Conservation (phyloP, 2,113 vertebrate species). For the human (Homo sapiens) region DNA sequence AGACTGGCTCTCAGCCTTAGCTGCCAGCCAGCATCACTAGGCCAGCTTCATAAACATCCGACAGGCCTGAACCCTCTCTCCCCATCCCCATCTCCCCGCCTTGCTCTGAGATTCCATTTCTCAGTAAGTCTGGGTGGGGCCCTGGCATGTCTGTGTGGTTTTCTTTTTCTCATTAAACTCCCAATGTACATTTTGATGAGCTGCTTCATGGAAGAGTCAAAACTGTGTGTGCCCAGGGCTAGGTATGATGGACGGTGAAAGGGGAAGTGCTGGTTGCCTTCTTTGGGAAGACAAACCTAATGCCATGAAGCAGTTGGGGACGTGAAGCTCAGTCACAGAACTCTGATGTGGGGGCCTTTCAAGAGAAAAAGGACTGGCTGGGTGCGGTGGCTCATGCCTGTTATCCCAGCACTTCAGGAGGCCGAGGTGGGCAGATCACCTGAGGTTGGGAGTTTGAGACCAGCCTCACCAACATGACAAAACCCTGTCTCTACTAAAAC, state of each 20-base stretch:
- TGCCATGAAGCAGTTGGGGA: background rate
- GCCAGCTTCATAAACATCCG: background rate
- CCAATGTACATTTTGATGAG: background rate
- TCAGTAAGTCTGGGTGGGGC: background rate
- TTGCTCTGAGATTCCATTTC: background rate
- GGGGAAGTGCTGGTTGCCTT: background rate
- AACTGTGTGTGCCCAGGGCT: background rate
- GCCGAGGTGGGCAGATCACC: too few species aligned
- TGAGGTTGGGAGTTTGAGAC: too few species aligned
- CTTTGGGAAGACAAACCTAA: background rate
- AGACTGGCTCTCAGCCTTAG: background rate
- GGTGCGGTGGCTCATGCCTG: too few species aligned
- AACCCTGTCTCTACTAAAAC: too few species aligned
- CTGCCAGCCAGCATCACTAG: background rate
- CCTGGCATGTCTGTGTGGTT: background rate
- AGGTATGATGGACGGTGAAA: background rate
- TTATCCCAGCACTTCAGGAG: too few species aligned
- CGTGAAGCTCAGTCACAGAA: accelerated
- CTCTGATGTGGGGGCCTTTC: background rate
- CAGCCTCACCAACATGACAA: too few species aligned
- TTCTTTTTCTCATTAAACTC: too few species aligned
- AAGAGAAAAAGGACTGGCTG: too few species aligned
- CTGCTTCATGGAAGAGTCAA: background rate
- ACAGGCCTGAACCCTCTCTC: background rate
- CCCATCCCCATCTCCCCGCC: accelerated